phyloP scores from a whole-genome alignment of 1,140 invertebrate genomes.

The honey bee (Apis mellifera) region DNA sequence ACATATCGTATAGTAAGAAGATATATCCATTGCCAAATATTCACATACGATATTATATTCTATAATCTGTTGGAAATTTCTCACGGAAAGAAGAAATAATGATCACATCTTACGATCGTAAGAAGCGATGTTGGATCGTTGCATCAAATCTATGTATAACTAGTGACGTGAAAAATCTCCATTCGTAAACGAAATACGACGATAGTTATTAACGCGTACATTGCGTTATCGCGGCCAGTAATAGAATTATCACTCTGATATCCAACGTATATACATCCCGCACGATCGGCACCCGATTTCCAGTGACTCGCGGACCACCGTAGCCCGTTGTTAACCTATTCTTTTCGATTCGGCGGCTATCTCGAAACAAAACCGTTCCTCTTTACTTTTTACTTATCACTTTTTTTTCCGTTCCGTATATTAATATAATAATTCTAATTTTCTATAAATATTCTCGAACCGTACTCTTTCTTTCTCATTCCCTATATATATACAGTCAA shows the following conservation, averaged over 20 bases:
- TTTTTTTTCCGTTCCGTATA: background rate
- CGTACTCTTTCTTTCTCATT: background rate
- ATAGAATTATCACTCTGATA: conserved; percentile 77
- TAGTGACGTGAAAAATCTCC: background rate
- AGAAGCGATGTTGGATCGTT: background rate
- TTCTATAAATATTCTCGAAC: background rate
- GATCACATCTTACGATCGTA: too few relatives aligned
- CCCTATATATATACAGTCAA: too few relatives aligned
- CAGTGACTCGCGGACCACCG: conserved; percentile 74
- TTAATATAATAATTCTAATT: background rate
- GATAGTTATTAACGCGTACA: conserved; percentile 47
- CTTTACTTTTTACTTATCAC: background rate
- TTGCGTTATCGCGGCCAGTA: conserved; percentile 69
- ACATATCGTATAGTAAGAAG: too few relatives aligned
- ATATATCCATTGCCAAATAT: too few relatives aligned
- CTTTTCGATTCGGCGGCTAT: background rate
- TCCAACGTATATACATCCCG: conserved; percentile 75
- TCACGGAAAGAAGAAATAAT: too few relatives aligned
- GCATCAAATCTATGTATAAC: background rate
- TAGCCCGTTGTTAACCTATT: conserved; percentile 62
- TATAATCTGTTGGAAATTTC: too few relatives aligned
- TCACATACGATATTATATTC: too few relatives aligned
- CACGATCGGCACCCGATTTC: conserved; percentile 69
- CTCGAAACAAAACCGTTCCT: background rate
- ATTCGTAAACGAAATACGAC: conserved; percentile 2